phyloP scores from a whole-genome alignment of 23 tunicate genomes.

The Ciona savignyi region DNA sequence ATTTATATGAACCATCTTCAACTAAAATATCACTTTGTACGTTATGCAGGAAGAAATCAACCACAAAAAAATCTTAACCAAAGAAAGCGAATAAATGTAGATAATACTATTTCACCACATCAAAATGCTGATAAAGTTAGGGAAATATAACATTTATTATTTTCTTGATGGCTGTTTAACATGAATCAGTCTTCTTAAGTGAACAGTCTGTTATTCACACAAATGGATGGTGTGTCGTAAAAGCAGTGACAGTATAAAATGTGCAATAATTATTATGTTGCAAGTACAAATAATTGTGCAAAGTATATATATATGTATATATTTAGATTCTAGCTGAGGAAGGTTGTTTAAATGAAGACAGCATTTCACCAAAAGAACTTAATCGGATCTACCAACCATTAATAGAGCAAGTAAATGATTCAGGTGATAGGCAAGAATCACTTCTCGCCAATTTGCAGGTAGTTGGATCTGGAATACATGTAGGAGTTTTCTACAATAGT shows the following conservation, averaged over 20 bases:
- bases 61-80: no score
- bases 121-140: no score
- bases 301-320: no score
- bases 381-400: conserved; percentile 75
- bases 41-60: no score
- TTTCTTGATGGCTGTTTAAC: neutral
- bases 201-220: no score
- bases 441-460: conserved; percentile 93
- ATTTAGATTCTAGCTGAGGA: conserved; percentile 79
- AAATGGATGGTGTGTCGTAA: no score
- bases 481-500: no score
- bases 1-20: neutral
- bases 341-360: conserved; percentile 80
- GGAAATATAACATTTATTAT: no score
- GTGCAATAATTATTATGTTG: neutral
- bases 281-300: neutral
- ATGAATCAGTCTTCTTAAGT: neutral
- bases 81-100: no score
- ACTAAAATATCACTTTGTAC: no score
- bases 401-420: conserved; percentile 63
- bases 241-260: neutral
- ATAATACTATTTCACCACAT: no score
- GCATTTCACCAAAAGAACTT: conserved; percentile 66
- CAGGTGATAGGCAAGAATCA: conserved; percentile 73
- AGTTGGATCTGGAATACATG: no score